Base-by-base conservation (phyloP, 2,888 invertebrate genomes). In the Polymixis flavicincta region DNA sequence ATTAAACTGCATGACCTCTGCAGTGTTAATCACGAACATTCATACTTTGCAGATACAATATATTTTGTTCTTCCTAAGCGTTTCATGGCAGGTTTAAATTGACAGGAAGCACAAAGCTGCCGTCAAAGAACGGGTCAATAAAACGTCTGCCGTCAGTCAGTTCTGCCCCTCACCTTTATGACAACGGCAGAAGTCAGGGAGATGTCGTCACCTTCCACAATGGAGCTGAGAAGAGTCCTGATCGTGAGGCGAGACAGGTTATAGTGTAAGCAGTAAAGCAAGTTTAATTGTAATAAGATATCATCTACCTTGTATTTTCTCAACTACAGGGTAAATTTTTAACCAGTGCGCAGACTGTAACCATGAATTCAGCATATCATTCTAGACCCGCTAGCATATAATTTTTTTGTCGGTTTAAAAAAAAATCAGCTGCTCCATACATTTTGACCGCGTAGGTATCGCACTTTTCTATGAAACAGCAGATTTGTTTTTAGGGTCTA, bases 81-180 rank as follows among this genome's bases (percentile, higher is more conserved):
- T 22, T 22, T 9, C 6, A 22, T 1, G 14, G 5, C 13, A 22
- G 22, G 28, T 50, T 69, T 45, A 45, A 50, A 45, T 64, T 65
- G 0, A 57, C 90, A 89, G 93, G 91, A 11, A 90, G 79, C 28
- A 80, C 65, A 32, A 52, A 87, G 0, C 59, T 87, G 13, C 87
- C 78, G 25, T 45, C 81, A 1, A 92, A 88, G 17, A 89, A 88
- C 25, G 72, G 37, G 5, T 86, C 91, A 0, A 90, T 88, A n/a
- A 93, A 92, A 48, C 88, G 94, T 0, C 88, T 95, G 2, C 95
- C 95, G 0, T 85, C 92, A 0, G 95, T 94, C 19, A 94, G 90
- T 74, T 95, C 95, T 0, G 95, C 95, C 0, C 95, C 95, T 0
- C 95, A 94, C 69, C 88, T 95, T 7, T 92, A 93, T 85, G 93